Conservation (phyloP, 1,140 invertebrate species). For the Aleiodes sp. region DNA sequence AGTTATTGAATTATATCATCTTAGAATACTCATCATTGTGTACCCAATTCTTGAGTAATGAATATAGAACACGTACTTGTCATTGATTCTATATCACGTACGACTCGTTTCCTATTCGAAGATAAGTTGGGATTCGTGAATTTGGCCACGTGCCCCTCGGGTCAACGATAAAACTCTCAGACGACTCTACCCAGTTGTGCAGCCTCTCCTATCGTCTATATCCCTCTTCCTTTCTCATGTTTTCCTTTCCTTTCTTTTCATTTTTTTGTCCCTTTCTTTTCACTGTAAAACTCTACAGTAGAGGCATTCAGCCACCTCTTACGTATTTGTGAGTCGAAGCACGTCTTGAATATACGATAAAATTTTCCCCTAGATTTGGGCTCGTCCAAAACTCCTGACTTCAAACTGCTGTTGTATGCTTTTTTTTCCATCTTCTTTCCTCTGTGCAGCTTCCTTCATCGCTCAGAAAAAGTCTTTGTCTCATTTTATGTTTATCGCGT, state of each 20-base stretch:
- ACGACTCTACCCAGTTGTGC: conserved; percentile 15
- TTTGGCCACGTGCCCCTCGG: conserved; percentile 31
- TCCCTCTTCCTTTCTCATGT: background rate
- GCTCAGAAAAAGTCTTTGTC: background rate
- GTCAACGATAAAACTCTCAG: conserved; percentile 22
- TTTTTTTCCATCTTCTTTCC: conserved; percentile 23
- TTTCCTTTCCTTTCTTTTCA: conserved; percentile 1
- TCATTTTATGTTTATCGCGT: background rate
- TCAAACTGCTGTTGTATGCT: conserved; percentile 23
- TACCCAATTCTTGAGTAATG: background rate
- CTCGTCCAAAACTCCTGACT: conserved; percentile 41
- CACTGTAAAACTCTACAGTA: background rate
- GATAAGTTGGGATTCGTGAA: conserved; percentile 20
- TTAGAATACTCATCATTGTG: background rate
- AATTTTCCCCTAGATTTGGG: conserved; percentile 61
- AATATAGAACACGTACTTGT: conserved; percentile 10
- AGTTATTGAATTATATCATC: too few species aligned
- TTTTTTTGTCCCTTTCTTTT: background rate
- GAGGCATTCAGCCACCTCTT: background rate
- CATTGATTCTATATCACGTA: conserved; percentile 21
- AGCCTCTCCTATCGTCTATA: conserved; percentile 13
- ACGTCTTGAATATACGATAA: conserved; percentile 63
- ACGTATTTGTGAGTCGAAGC: conserved; percentile 53
- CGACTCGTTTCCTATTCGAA: conserved; percentile 23
- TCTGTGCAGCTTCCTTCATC: background rate